Percentiles rank a stretch among this genome's conserved stretches.
Conservation (phyloP, 1,140 invertebrate genomes). For the Ceratosolen solmsi region DNA sequence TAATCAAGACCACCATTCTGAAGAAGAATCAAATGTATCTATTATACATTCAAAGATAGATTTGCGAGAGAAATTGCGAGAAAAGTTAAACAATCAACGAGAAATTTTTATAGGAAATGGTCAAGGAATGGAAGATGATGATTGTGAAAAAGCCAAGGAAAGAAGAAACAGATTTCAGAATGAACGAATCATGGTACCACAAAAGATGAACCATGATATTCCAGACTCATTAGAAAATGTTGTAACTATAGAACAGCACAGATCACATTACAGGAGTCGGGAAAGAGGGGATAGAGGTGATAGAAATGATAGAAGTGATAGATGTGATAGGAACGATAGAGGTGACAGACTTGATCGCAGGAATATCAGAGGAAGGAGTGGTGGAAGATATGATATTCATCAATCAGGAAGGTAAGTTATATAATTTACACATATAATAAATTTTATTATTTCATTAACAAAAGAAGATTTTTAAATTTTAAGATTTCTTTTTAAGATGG, state of each 20-base stretch:
- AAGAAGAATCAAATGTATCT: slow-evolving; percentile 29
- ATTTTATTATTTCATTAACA: no score
- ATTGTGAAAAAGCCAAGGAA: slow-evolving; percentile 66
- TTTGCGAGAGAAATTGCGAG: slow-evolving; percentile 27
- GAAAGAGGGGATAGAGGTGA: slow-evolving; percentile 58
- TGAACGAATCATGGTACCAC: slow-evolving; percentile 64
- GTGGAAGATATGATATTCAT: slow-evolving; percentile 59
- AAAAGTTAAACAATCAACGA: slow-evolving; percentile 44
- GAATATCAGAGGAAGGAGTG: slow-evolving; percentile 57
- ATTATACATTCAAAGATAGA: slow-evolving; percentile 37
- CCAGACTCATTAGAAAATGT: slow-evolving; percentile 69
- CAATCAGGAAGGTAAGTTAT: slow-evolving; percentile 53
- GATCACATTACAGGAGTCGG: slow-evolving; percentile 51
- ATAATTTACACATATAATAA: not conserved
- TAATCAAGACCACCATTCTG: slow-evolving; percentile 38
- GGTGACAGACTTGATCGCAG: slow-evolving; percentile 61
- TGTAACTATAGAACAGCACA: slow-evolving; percentile 63
- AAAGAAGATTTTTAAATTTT: no score
- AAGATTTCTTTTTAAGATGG: no score
- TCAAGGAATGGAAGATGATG: slow-evolving; percentile 66
- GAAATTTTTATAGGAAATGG: slow-evolving; percentile 59
- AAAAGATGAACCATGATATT: slow-evolving; percentile 67
- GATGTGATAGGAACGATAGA: no score
- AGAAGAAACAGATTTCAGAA: slow-evolving; percentile 69
- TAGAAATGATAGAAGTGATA: slow-evolving; percentile 56